Conservation (phyloP, 2,797 vertebrate species). For the Carapus acus region DNA sequence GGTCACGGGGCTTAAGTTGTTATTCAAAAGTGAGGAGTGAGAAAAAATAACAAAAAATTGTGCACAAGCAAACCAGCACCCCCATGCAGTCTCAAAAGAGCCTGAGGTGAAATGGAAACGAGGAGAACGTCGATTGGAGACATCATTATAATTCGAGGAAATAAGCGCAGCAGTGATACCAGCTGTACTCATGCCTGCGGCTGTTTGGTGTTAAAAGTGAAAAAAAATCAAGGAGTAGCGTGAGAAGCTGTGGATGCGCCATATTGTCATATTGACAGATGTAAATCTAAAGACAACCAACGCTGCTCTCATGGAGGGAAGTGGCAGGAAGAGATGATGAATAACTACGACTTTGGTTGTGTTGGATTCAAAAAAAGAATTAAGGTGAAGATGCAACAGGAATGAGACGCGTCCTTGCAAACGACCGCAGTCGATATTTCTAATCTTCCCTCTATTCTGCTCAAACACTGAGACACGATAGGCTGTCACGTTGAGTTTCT, state of each 20-base stretch:
- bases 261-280: slow-evolving; percentile 44
- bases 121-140: slow-evolving; percentile 32
- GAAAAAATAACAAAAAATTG: slow-evolving; percentile 25
- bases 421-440: slow-evolving; percentile 47
- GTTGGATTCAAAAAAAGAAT: slow-evolving; percentile 45
- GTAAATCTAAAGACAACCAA: slow-evolving; percentile 46
- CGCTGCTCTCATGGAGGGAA: too few relatives aligned
- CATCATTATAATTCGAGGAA: slow-evolving; percentile 33
- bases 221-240: slow-evolving; percentile 47
- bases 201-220: slow-evolving; percentile 41
- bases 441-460: slow-evolving; percentile 38
- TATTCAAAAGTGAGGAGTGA: slow-evolving; percentile 26
- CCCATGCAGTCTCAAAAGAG: neutral
- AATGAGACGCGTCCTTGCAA: slow-evolving; percentile 40
- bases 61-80: too few relatives aligned
- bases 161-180: slow-evolving; percentile 37
- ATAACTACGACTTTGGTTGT: too few relatives aligned
- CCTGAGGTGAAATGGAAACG: slow-evolving; percentile 30
- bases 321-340: slow-evolving; percentile 41
- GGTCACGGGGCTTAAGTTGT: neutral
- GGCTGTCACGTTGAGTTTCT: slow-evolving; percentile 43
- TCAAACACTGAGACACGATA: slow-evolving; percentile 38
- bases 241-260: slow-evolving; percentile 45
- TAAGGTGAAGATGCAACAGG: neutral
- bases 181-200: slow-evolving; percentile 39